Base-by-base conservation (phyloP, 2,113 vertebrate genomes). In the Hemiscyllium ocellatum region DNA sequence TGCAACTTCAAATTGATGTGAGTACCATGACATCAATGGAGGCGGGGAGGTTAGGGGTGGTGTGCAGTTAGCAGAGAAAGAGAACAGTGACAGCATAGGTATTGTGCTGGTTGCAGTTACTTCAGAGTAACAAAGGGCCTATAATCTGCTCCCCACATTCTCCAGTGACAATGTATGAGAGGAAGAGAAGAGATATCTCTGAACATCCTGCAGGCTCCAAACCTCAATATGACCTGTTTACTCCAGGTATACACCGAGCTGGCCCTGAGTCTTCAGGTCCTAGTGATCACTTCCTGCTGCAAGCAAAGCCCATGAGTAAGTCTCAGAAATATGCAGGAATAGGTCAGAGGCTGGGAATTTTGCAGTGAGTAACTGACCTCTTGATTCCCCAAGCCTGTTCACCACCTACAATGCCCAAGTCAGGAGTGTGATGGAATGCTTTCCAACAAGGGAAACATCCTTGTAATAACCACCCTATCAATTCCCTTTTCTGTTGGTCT, bases 1-100 rank as follows among this genome's bases (percentile, higher is more conserved):
- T 99, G 91, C 98, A 99, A 96, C 50, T 98, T 95, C 86, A 98
- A 97, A 98, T 99, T 65, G 99, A 99, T 13, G 99, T 99, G 97
- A 99, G 99, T 98, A 76, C 22, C 8, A 0, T 13, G 52, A 29
- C 8, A 15, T 4, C 56, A 61, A 12, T 12, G 10, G 56, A 61
- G 56, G 56, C 8, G 10, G 56, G 8, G 56, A 61, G 56, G 56
- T 56, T 5, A 5, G 56, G 56, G 56, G 56, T 61, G 56, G 56
- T 61, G 56, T 12, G 12, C 56, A 61, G 56, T 61, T 61, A 7
- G 56, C 56, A 61, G 56, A 61, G 56, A 61, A 61, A 61, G 56
- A 61, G 12, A 61, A 61, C 7, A 61, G 56, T 61, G 56, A 12
- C 47, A 33, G 86, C 33, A n/a, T 17, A 80, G 3, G 76, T 17